Base-by-base conservation (phyloP, 2,888 invertebrate species). In the Pollenia amentaria region DNA sequence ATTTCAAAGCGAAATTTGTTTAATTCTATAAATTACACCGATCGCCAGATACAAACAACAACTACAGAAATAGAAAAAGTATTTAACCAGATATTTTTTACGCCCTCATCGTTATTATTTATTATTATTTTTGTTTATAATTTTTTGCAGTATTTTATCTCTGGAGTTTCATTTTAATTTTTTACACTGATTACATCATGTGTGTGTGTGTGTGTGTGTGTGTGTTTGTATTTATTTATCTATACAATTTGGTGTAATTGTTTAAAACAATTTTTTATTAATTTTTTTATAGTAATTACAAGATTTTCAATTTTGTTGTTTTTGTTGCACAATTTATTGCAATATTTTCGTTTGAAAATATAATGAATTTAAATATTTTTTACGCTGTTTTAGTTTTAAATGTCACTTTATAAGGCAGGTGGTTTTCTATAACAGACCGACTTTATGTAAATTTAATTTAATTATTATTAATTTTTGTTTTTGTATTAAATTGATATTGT, bases 381-480 rank as follows among this genome's bases (percentile, higher is more conserved):
- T 67, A 60, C 8, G 64, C 46, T 60, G 53, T 57, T 69, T 60
- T 21, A 75, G 16, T 76, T 62, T 83, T 65, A 21, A 42, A 46
- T 51, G 65, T 57, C 44, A 29, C 78, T 84, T 69, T 84, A 84
- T 67, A 84, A 73, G 78, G 84, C 84, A 84, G 77, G 78, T 84
- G 84, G 84, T 84, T 84, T 79, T 84, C 78, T 73, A 78, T 73
- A 84, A 67, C 57, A 73, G 78, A 51, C 60, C 62, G 78, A 51
- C 60, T 69, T 84, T 67, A 84, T 84, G 78, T 67, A 78, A 84
- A 73, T 84, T 65, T 72, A 38, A 62, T 76, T 82, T 60, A 53
- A 76, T 76, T 82, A 55, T 62, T 18, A n/a, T 14, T 42, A 21
- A 21, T 48, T 21, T 70, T 76, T 46, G 60, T 18, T 76, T 64